phyloP scores from a whole-genome alignment of 2,888 invertebrate species.

The Drosophila bunnanda region DNA sequence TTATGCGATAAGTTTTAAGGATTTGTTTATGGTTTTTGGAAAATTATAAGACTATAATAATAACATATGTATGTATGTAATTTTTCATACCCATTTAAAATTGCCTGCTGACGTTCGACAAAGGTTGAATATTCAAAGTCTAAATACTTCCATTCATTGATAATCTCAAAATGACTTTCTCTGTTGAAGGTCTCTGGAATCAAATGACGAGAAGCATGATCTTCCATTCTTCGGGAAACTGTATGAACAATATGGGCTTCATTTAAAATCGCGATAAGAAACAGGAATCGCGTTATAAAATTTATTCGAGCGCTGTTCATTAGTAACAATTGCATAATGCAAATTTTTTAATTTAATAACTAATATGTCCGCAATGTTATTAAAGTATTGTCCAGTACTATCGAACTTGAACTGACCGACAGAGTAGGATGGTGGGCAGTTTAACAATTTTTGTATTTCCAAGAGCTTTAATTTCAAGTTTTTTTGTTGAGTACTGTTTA shows the following conservation, averaged over 20 bases:
- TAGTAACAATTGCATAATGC: neutral
- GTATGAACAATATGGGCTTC: conserved; percentile 6
- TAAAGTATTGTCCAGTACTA: neutral
- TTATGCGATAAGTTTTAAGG: too few species aligned
- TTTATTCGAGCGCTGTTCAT: neutral
- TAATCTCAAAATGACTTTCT: conserved; percentile 80
- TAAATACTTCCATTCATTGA: conserved; percentile 90
- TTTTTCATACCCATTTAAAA: conserved; percentile 86
- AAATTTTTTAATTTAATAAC: neutral
- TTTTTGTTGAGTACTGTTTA: conserved; percentile 7
- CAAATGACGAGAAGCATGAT: neutral
- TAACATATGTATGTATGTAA: neutral
- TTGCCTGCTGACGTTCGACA: conserved; percentile 86
- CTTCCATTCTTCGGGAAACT: conserved; percentile 9
- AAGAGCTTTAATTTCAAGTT: conserved; percentile 8
- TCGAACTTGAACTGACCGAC: neutral
- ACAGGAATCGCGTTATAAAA: neutral
- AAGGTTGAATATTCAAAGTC: conserved; percentile 90
- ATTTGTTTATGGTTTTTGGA: neutral
- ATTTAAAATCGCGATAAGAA: neutral
- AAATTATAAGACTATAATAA: too few species aligned
- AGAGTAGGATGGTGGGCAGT: neutral
- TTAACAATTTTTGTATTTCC: neutral
- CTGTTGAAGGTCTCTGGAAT: conserved; percentile 6
- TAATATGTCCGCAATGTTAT: neutral